Percentiles rank a stretch among this genome's conserved stretches.
Conservation (phyloP, 2,888 invertebrate genomes). For the Agrochola lychnidis region DNA sequence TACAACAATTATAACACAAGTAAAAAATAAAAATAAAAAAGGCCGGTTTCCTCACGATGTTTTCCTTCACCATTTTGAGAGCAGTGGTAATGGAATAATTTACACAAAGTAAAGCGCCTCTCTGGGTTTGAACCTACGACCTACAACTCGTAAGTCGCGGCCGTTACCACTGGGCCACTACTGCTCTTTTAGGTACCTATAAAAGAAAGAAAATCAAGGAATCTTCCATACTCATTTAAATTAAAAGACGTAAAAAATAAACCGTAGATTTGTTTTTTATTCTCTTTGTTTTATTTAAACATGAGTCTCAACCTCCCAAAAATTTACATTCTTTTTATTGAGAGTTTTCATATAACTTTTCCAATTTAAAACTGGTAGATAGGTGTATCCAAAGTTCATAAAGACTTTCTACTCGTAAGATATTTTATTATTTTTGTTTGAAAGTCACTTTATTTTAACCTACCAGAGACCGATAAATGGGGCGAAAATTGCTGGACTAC, state of each 20-base stretch:
- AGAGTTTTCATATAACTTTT: conserved; percentile 39
- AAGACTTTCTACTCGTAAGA: conserved; percentile 16
- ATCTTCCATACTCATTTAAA: background rate
- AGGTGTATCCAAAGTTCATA: conserved; percentile 20
- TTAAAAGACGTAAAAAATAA: background rate
- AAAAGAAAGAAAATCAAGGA: background rate
- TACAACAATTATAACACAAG: too few species aligned
- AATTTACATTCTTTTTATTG: conserved; percentile 31
- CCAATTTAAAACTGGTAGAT: conserved; percentile 42
- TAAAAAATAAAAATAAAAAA: too few species aligned
- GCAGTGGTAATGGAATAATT: too few species aligned
- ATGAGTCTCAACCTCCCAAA: background rate
- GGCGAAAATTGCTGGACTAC: background rate
- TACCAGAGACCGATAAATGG: background rate
- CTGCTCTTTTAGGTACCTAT: too few species aligned
- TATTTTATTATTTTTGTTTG: conserved; percentile 36
- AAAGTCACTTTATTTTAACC: conserved; percentile 13
- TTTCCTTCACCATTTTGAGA: too few species aligned
- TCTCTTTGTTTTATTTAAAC: background rate
- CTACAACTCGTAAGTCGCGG: too few species aligned
- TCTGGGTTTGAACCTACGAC: too few species aligned
- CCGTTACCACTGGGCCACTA: too few species aligned
- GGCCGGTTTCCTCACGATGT: too few species aligned
- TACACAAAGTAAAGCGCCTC: too few species aligned
- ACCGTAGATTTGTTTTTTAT: background rate